phyloP scores from a whole-genome alignment of 1,140 invertebrate species.

The Triops longicaudatus region DNA sequence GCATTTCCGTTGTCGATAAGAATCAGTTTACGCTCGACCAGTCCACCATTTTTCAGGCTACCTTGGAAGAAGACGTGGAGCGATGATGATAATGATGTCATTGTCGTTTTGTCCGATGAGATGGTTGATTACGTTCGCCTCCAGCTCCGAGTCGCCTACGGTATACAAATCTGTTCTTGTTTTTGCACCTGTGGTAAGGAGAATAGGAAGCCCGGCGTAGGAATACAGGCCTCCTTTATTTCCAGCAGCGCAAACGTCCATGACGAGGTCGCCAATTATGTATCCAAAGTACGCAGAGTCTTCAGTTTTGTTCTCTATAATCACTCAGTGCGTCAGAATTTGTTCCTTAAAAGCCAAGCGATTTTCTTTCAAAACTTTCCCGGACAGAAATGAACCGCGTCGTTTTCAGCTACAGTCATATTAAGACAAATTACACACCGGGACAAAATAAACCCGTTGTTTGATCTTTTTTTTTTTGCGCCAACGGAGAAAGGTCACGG shows the following conservation, averaged over 20 bases:
- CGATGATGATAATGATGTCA: constrained; percentile 8
- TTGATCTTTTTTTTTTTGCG: not conserved
- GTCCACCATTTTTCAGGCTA: not conserved
- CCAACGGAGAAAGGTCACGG: not conserved
- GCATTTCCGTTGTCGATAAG: constrained; percentile 10
- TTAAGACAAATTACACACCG: not conserved
- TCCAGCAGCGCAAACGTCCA: constrained; percentile 1
- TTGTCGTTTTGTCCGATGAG: not conserved
- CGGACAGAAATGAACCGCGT: not conserved
- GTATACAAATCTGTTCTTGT: not conserved
- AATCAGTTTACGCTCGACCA: constrained; percentile 7
- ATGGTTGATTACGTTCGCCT: constrained; percentile 1
- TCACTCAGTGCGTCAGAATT: not conserved
- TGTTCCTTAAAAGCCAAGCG: not conserved
- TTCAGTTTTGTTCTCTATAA: not conserved
- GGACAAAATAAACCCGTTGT: not conserved
- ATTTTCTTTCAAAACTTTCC: not conserved
- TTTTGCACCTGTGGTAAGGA: not conserved
- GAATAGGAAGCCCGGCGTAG: not conserved
- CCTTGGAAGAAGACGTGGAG: constrained; percentile 2
- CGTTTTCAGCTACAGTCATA: not conserved
- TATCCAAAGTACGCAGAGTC: not conserved
- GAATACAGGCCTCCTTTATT: not conserved
- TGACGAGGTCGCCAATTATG: constrained; percentile 14
- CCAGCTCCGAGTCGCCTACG: not conserved